Conservation (phyloP, 2,797 vertebrate species). For the Sorex maritimensis region DNA sequence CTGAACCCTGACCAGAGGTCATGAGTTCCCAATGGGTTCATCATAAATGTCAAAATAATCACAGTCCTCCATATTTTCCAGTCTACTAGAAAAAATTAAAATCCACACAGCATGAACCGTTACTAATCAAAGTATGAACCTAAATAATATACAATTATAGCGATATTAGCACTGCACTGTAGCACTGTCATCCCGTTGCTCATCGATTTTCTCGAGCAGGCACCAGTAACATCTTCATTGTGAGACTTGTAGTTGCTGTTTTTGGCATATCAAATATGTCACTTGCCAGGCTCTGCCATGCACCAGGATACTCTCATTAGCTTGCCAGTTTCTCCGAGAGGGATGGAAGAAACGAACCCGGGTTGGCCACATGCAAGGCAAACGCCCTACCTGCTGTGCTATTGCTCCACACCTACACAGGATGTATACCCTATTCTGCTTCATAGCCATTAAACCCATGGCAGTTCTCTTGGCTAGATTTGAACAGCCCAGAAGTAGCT, state of each 20-base stretch:
- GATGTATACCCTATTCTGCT: conserved; percentile 58
- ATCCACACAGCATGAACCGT: conserved; percentile 69
- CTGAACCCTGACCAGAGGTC: conserved; percentile 43
- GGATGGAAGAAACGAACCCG: too few relatives aligned
- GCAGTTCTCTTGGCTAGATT: conserved; percentile 58
- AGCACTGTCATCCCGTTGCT: too few relatives aligned
- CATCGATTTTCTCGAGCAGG: too few relatives aligned
- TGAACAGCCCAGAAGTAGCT: conserved; percentile 38
- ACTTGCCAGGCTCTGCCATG: too few relatives aligned
- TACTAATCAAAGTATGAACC: conserved; percentile 71
- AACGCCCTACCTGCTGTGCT: too few relatives aligned
- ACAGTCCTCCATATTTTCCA: conserved; percentile 61
- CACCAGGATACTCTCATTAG: too few relatives aligned
- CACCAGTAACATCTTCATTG: too few relatives aligned
- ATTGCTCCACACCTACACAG: conserved; percentile 14
- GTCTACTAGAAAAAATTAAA: conserved; percentile 66
- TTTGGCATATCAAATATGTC: too few relatives aligned
- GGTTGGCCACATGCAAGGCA: too few relatives aligned
- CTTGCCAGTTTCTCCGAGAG: too few relatives aligned
- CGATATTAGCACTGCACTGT: neutral
- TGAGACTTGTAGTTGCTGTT: too few relatives aligned
- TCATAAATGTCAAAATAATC: conserved; percentile 74
- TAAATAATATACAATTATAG: conserved; percentile 66
- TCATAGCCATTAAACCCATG: neutral
- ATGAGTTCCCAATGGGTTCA: conserved; percentile 53